Base-by-base conservation (phyloP, 37 sponge, comb jelly and placozoan species). In the Aplysina aerophoba region DNA sequence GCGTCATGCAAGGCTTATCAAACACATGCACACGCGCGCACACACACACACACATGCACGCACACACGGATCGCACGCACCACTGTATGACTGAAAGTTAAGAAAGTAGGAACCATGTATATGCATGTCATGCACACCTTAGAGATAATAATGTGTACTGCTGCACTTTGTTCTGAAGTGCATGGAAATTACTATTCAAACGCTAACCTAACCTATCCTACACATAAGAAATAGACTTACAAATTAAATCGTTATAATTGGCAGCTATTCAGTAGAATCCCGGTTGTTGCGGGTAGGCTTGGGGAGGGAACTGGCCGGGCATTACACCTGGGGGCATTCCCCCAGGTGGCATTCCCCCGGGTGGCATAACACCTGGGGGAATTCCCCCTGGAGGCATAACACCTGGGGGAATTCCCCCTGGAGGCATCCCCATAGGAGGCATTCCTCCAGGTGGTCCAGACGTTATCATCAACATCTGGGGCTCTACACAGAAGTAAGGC, bases 381-480 rank as follows among this genome's bases (percentile, higher is more conserved):
- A 69, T 25, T 60, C 37, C 56, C 0, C 85, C 85, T 25, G 69
- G 85, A 36, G 85, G 78, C 53, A 36, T 31, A 4, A 1, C 50
- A 53, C 72, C 80, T 17, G 73, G 85, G 31, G 68, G 19, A 30
- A 83, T 80, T 40, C 82, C 87, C 19, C 72, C 81, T 17, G 92
- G 92, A 11, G 65, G 44, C 69, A 87, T 86, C 13, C 84, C 85
- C 25, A 65, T 33, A 4, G 81, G 69, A n/a, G 69, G 80, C 61
- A 58, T 57, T 1, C 80, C 36, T 16, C 81, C 68, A 28, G 68
- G 27, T 27, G 86, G 66, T 27, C 94, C 97, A 82, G 94, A 88
- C 24, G 97, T 96, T 69, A 96, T 89, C 97, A 96, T 96, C 81
- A 96, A 81, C 28, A 75, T 41, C 39, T 95, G 97, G 59, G 91